These are phyloP conservation scores for Plumapathes pennacea DNA, from an alignment of 92 coral and sea anemone species.

Conservation along the genomic window DNA sequence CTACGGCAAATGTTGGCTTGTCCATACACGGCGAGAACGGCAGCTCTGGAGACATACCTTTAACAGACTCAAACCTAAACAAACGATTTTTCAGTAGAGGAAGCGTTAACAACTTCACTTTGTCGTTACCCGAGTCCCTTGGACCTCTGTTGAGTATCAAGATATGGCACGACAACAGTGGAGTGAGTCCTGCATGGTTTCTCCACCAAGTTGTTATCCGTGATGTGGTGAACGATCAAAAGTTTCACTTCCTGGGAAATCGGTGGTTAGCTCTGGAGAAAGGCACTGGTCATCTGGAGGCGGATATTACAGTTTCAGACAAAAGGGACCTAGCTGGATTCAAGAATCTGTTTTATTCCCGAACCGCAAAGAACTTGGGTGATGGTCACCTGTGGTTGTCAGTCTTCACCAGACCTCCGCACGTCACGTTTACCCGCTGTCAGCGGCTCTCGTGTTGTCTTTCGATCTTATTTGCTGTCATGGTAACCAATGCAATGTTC, in stretches of 20 bases:
- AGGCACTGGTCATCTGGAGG: constrained; percentile 64
- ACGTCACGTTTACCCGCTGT: constrained; percentile 82
- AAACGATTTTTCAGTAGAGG: constrained; percentile 81
- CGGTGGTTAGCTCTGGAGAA: constrained; percentile 90
- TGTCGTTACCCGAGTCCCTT: constrained; percentile 61
- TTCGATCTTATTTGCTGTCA: constrained; percentile 77
- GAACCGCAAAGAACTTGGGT: constrained; percentile 74
- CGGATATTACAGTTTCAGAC: constrained; percentile 60
- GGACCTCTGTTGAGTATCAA: constrained; percentile 64
- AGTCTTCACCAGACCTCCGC: constrained; percentile 82
- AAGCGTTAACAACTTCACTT: constrained; percentile 75
- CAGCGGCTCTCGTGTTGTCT: constrained; percentile 81
- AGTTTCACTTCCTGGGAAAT: constrained; percentile 72
- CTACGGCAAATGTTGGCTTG: constrained; percentile 80
- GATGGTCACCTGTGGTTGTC: constrained; percentile 92
- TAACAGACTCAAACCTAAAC: constrained; percentile 61
- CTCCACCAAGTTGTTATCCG: constrained; percentile 62
- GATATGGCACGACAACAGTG: constrained; percentile 86
- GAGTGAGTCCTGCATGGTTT: constrained; percentile 81
- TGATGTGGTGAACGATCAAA: constrained; percentile 44
- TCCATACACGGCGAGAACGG: constrained; percentile 74
- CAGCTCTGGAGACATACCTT: constrained; percentile 47
- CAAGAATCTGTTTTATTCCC: constrained; percentile 67
- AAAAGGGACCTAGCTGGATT: constrained; percentile 80
- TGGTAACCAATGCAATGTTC: constrained; percentile 94